Evolutionary conservation across 2,113 vertebrate species (phyloP).

Genomic region (Ginglymostoma cirratum): DNA sequence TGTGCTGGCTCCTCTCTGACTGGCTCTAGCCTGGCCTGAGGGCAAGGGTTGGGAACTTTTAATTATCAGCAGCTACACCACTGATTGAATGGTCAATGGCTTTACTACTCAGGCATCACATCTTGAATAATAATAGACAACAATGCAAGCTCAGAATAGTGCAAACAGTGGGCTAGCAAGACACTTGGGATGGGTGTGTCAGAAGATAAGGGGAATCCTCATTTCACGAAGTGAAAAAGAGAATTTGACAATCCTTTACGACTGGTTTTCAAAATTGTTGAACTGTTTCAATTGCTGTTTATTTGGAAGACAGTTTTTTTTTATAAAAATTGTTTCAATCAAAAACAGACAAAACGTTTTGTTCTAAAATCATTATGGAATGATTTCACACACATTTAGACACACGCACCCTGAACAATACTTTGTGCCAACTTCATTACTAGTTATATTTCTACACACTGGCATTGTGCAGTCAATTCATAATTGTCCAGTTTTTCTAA

Average conservation of each 20-base stretch:
- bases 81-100: conserved; percentile 79
- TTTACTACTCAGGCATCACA: conserved; percentile 66
- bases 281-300: neutral
- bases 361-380: conserved; percentile 15
- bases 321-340: neutral
- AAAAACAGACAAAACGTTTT: neutral
- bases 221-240: conserved; percentile 53
- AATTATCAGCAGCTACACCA: conserved; percentile 73
- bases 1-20: conserved; percentile 62
- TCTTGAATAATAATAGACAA: conserved; percentile 79
- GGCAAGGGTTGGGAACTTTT: conserved; percentile 85
- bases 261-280: conserved; percentile 48
- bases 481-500: conserved; percentile 86
- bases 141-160: conserved; percentile 57
- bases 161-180: conserved; percentile 49
- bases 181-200: conserved; percentile 51
- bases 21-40: conserved; percentile 66
- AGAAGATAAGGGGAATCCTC: conserved; percentile 61
- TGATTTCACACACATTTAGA: conserved; percentile 54
- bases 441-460: conserved; percentile 70
- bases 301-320: neutral
- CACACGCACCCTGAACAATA: conserved; percentile 46
- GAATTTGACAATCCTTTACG: conserved; percentile 51
- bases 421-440: conserved; percentile 65
- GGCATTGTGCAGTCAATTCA: conserved; percentile 70